Conservation (phyloP, 2,888 invertebrate species). For the Lagria hirta region DNA sequence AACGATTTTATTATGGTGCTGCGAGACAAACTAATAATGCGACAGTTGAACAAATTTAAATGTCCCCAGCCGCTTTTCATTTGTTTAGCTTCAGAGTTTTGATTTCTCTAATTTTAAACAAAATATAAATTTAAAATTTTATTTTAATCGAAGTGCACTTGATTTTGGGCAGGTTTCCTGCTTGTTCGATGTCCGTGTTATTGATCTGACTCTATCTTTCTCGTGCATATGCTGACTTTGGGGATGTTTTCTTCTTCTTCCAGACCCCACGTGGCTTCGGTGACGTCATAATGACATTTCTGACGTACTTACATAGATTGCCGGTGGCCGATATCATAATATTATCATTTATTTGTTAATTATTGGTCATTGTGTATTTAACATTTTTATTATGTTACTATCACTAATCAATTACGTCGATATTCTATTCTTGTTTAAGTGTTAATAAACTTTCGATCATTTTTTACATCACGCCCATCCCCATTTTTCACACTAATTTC, state of each 20-base stretch:
- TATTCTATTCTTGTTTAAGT: too few species aligned
- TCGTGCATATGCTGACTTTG: conserved; percentile 29
- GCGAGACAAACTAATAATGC: conserved; percentile 21
- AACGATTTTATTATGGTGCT: conserved; percentile 18
- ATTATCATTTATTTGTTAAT: too few species aligned
- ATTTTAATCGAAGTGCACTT: conserved; percentile 20
- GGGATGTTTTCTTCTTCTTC: conserved; percentile 26
- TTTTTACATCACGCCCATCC: too few species aligned
- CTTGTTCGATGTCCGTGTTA: conserved; percentile 34
- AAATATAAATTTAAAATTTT: conserved; percentile 21
- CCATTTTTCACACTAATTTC: too few species aligned
- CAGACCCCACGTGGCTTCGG: conserved; percentile 38
- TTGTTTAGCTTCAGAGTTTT: conserved; percentile 17
- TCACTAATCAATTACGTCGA: too few species aligned
- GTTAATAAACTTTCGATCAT: too few species aligned
- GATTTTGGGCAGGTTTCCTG: conserved; percentile 31
- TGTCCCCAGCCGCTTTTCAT: conserved; percentile 14
- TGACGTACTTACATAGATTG: too few species aligned
- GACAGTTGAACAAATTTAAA: conserved; percentile 16
- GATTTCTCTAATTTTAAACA: too few species aligned
- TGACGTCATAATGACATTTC: conserved; percentile 29
- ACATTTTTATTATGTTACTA: too few species aligned
- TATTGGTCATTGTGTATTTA: too few species aligned
- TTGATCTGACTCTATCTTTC: conserved; percentile 42
- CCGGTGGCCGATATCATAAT: too few species aligned